phyloP scores from a whole-genome alignment of 2,113 vertebrate genomes.

The Brienomyrus longianalis region DNA sequence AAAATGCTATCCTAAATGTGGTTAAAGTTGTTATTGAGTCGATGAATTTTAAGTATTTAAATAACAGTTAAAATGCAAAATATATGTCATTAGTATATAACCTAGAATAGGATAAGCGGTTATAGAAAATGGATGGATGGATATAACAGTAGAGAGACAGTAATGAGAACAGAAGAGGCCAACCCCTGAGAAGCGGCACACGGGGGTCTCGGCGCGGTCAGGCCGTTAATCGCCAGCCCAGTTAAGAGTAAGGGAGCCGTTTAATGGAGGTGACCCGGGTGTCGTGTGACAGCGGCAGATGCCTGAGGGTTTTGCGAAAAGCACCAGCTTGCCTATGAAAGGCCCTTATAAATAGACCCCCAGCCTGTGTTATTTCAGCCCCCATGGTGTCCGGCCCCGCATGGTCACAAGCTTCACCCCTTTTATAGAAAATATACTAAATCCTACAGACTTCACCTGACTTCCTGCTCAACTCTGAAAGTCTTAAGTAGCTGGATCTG shows the following conservation, averaged over 20 bases:
- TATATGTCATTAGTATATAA: not conserved
- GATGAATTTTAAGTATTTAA: not conserved
- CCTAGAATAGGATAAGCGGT: not conserved
- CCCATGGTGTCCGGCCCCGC: slow-evolving; percentile 26
- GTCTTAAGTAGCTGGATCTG: not conserved
- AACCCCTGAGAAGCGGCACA: not conserved
- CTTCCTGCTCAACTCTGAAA: not conserved
- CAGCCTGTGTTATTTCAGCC: slow-evolving; percentile 33
- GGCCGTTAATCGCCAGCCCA: not conserved
- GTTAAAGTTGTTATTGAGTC: not conserved
- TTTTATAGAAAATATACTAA: slow-evolving; percentile 25
- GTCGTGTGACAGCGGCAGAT: slow-evolving; percentile 12
- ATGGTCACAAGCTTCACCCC: slow-evolving; percentile 27
- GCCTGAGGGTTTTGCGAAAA: slow-evolving; percentile 46
- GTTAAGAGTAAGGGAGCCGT: not conserved
- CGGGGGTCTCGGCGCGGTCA: not conserved
- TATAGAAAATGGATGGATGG: not conserved
- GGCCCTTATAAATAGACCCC: slow-evolving; percentile 60
- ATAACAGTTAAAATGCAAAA: not conserved
- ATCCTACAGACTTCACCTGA: not conserved
- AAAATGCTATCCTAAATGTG: not conserved
- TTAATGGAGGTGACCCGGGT: slow-evolving; percentile 7
- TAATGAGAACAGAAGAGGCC: not conserved
- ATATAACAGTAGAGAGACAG: not conserved
- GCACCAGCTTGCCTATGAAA: slow-evolving; percentile 55